Evolutionary conservation across 1,140 invertebrate genomes (phyloP).

Genomic region (Anastrepha ludens): DNA sequence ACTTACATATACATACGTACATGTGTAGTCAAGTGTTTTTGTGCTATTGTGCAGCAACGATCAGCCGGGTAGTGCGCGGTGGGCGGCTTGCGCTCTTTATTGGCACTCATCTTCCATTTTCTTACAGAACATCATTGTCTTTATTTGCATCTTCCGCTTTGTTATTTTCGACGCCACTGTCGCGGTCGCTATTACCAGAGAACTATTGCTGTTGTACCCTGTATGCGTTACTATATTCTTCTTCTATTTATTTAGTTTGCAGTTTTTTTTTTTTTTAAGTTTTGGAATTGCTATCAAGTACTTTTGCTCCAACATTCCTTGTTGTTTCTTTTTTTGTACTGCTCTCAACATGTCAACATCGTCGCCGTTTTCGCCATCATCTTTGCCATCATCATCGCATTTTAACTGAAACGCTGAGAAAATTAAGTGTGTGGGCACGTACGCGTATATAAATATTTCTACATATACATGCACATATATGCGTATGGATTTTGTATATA

Average conservation of each 20-base stretch:
- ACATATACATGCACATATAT: not conserved
- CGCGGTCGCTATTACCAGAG: not conserved
- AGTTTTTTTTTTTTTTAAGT: not conserved
- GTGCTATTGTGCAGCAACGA: not conserved
- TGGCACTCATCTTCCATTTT: not conserved
- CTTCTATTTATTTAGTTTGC: not conserved
- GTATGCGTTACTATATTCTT: not conserved
- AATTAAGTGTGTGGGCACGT: conserved; percentile 48
- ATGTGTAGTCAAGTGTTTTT: not conserved
- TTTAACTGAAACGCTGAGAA: not conserved
- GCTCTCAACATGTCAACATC: conserved; percentile 16
- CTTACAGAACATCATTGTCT: not conserved
- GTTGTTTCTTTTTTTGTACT: not conserved
- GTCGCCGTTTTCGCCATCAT: not conserved
- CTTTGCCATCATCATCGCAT: not conserved
- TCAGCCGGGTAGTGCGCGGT: not conserved
- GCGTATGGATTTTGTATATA: not conserved
- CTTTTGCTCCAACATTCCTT: not conserved
- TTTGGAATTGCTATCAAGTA: not conserved
- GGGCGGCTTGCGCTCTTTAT: not conserved
- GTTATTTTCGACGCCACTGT: not conserved
- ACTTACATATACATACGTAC: not conserved
- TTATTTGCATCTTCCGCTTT: conserved; percentile 16
- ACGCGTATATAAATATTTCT: conserved; percentile 29
- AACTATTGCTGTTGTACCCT: not conserved